Evolutionary conservation across 92 coral and sea anemone species (phyloP), one percentile per base, ranked within the genome.

Genomic region (Heteractis magnifica): DNA sequence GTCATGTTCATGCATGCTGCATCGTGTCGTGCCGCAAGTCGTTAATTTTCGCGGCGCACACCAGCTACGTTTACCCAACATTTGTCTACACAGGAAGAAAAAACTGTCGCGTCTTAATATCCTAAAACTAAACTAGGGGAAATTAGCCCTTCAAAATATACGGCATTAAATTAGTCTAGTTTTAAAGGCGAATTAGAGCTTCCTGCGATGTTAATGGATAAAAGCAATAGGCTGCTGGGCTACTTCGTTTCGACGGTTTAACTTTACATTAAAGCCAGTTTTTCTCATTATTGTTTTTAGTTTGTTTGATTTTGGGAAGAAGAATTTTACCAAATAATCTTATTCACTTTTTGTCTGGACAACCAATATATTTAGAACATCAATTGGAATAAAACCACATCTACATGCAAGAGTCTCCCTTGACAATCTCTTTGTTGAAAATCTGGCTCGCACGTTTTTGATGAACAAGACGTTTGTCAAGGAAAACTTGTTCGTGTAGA

Each of bases 161-260:
- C 49, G 12, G 15, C 9, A 68, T 20, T 68, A 23, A 68, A 68
- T 68, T 68, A 68, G 49, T 10, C 2, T 14, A 68, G 49, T 68
- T 68, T 68, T 68, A 21, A n/a, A 68, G 73, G 73, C 23, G 73
- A 68, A 68, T 20, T 26, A 26, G 49, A 68, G 73, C 73, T 68
- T 68, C 73, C 73, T 68, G 50, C 49, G 6, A 7, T 68, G 50
- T 26, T 68, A 68, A 68, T 68, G 73, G 49, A 68, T 68, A 26
- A 68, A 68, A 62, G 18, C 70, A 34, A 34, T 34, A 34, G 44
- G 3, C 44, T 34, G 44, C 44, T 34, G 44, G 44, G 44, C 44
- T 34, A 2, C 44, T 34, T 34, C 3, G 44, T 34, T 34, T 34
- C n/a, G 44, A 34, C 44, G 0, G 3, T 0, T 34, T 34, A 34